Conservation (phyloP, 2,888 invertebrate genomes). For the Geotrupes spiniger region DNA sequence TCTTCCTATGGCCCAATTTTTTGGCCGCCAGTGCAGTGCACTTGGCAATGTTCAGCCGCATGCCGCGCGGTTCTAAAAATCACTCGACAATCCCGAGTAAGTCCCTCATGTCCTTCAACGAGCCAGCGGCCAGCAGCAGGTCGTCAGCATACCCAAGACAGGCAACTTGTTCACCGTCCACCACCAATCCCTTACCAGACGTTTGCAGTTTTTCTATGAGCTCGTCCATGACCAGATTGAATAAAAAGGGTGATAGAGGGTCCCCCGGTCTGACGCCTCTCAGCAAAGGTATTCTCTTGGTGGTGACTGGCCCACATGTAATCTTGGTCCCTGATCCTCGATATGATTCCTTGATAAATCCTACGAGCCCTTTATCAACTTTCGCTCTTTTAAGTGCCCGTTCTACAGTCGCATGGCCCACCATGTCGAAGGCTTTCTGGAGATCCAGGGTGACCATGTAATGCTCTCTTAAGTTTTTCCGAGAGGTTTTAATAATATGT, state of each 20-base stretch:
- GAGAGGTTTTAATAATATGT: background rate
- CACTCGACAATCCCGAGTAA: conserved; percentile 9
- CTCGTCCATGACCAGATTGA: conserved; percentile 29
- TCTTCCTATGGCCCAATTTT: too few relatives aligned
- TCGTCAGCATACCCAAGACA: conserved; percentile 29
- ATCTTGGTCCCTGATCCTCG: background rate
- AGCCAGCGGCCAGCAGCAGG: conserved; percentile 19
- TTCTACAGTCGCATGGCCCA: too few relatives aligned
- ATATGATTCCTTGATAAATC: background rate
- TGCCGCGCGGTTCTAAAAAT: conserved; percentile 19
- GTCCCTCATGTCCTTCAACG: conserved; percentile 5
- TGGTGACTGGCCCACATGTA: background rate
- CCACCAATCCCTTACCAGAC: background rate
- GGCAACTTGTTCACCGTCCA: too few relatives aligned
- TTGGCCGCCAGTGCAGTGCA: too few relatives aligned
- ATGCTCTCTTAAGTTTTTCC: background rate
- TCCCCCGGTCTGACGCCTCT: background rate
- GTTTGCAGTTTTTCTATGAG: background rate
- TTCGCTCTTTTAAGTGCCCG: too few relatives aligned
- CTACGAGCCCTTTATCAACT: too few relatives aligned
- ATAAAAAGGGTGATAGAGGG: background rate
- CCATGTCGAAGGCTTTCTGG: too few relatives aligned
- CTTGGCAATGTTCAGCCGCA: conserved; percentile 18
- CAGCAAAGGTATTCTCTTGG: background rate
- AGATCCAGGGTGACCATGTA: background rate